Conservation (phyloP, 2,888 invertebrate genomes). For the Schizotus pectinicornis region DNA sequence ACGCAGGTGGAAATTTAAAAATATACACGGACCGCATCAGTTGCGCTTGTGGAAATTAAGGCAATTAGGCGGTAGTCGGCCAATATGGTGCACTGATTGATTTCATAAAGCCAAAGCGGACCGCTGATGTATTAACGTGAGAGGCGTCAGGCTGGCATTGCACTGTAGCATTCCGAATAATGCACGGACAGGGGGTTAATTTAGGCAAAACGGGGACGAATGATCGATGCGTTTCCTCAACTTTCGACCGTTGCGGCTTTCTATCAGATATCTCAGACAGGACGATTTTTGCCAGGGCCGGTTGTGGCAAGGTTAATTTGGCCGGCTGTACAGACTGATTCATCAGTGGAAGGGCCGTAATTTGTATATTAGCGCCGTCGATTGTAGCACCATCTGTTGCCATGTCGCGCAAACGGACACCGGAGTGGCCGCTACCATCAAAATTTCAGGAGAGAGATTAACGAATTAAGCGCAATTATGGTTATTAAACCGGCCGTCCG, state of each 20-base stretch:
- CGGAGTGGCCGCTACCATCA: neutral
- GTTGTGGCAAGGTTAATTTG: conserved; percentile 21
- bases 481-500: too few species aligned
- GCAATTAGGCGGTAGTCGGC: conserved; percentile 52
- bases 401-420: conserved; percentile 25
- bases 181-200: conserved; percentile 16
- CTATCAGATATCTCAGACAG: too few species aligned
- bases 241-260: too few species aligned
- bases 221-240: too few species aligned
- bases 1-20: conserved; percentile 46
- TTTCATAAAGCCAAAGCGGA: conserved; percentile 49
- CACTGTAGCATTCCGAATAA: conserved; percentile 20
- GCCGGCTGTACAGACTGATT: conserved; percentile 21
- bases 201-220: too few species aligned
- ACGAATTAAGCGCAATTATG: too few species aligned
- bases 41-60: conserved; percentile 49
- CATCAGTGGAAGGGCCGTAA: conserved; percentile 24
- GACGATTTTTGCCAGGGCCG: too few species aligned
- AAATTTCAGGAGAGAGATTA: neutral
- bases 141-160: neutral
- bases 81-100: conserved; percentile 54
- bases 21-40: conserved; percentile 44
- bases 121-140: conserved; percentile 46
- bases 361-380: conserved; percentile 30
- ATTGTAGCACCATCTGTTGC: conserved; percentile 33